Evolutionary conservation across 1,140 invertebrate genomes (phyloP), one percentile per base, ranked within the genome.

Genomic region (Cyclargus thomasi): DNA sequence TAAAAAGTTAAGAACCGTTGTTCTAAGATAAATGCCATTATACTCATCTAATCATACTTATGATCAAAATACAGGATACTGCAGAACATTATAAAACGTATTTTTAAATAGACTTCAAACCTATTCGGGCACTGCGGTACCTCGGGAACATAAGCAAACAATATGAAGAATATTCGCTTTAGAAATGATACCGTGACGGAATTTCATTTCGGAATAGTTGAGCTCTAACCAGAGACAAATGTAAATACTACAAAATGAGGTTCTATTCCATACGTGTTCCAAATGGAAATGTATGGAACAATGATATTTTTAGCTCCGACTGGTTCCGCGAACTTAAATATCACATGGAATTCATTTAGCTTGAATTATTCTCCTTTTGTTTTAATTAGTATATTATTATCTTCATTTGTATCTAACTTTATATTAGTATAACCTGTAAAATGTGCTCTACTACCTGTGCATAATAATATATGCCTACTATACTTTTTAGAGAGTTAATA

Each of bases 141-240:
- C 29, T 47, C 39, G 39, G 39, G 39, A 47, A 59, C 18, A 20
- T n/a, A 59, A 7, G 55, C 18, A 20, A 20, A 59, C 55, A 11
- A 59, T 20, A 21, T 11, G 55, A 59, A 59, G 20, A 59, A 59
- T 59, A 59, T 21, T 21, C 53, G 20, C 17, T 59, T 59, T 59
- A 59, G 55, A 59, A 59, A 59, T 20, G 55, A 20, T 20, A 21
- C 55, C 18, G 20, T 11, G 55, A 20, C 55, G 55, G 55, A 59
- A 59, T 59, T 59, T 59, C 55, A 59, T 59, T 59, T 59, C 55
- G 55, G 55, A 21, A 59, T 21, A 21, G 55, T 59, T 59, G 55
- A 59, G 55, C 55, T 59, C 55, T 59, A 59, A 59, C 55, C 55
- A 59, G 55, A 59, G 55, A 59, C 55, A 59, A 59, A 59, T 59